Conservation (phyloP, 2,113 vertebrate species). For the Gymnarchus niloticus region DNA sequence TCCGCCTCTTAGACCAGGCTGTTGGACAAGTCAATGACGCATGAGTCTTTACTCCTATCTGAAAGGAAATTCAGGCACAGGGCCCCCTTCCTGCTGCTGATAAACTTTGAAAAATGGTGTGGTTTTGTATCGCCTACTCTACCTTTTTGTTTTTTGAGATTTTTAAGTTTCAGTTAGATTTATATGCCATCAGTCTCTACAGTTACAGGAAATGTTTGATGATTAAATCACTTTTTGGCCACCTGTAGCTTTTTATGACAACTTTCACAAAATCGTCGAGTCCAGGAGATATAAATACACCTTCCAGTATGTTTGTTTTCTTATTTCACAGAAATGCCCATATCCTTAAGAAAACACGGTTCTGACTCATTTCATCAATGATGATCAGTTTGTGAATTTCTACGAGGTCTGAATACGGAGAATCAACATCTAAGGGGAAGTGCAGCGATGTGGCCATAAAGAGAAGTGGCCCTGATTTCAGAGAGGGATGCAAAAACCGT, state of each 20-base stretch:
- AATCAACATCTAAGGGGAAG: neutral
- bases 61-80: neutral
- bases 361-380: neutral
- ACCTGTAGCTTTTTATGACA: neutral
- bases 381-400: neutral
- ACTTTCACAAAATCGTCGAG: neutral
- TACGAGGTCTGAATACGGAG: neutral
- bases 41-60: neutral
- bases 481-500: neutral
- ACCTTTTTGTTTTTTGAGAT: neutral
- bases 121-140: neutral
- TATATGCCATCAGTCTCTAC: neutral
- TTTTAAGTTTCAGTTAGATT: neutral
- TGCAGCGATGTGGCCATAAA: neutral
- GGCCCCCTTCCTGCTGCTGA: neutral
- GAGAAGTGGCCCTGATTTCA: neutral
- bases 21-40: neutral
- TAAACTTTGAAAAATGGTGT: neutral
- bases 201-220: slow-evolving; percentile 1
- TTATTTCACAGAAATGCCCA: neutral
- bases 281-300: neutral
- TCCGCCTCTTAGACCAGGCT: neutral
- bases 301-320: neutral
- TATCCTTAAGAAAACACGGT: neutral
- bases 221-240: neutral